These are phyloP conservation scores for Calephelis virginiensis DNA, from an alignment of 1,140 invertebrate genomes.

Conservation along the genomic window DNA sequence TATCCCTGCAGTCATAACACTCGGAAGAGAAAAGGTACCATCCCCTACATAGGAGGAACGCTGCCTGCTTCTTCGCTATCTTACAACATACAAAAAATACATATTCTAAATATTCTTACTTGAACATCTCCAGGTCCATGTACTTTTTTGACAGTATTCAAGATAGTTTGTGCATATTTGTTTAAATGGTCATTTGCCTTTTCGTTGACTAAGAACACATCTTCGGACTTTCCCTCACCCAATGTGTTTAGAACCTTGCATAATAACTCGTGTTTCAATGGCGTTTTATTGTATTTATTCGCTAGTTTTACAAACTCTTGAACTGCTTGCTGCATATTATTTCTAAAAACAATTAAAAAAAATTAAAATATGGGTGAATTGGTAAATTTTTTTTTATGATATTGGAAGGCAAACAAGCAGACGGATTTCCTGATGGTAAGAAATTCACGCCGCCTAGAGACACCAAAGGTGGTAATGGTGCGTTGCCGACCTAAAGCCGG, in stretches of 20 bases:
- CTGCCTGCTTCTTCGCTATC: too few species aligned
- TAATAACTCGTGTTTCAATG: slow-evolving; percentile 79
- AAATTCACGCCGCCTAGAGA: too few species aligned
- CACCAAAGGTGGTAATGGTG: too few species aligned
- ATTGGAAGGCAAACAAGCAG: too few species aligned
- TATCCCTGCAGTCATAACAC: too few species aligned
- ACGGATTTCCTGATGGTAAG: too few species aligned
- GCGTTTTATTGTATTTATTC: slow-evolving; percentile 72
- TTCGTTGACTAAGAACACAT: slow-evolving; percentile 47
- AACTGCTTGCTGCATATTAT: slow-evolving; percentile 71
- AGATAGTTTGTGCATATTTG: slow-evolving; percentile 62
- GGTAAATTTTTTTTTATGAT: too few species aligned
- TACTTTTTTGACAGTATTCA: slow-evolving; percentile 55
- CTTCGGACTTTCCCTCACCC: slow-evolving; percentile 49
- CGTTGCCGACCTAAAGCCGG: too few species aligned
- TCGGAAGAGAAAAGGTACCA: too few species aligned
- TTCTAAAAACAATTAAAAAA: slow-evolving; percentile 39
- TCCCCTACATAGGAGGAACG: too few species aligned
- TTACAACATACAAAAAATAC: too few species aligned
- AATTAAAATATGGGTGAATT: too few species aligned
- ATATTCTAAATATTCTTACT: slow-evolving; percentile 32
- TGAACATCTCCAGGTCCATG: slow-evolving; percentile 67
- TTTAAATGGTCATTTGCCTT: slow-evolving; percentile 41
- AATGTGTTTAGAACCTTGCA: slow-evolving; percentile 55
- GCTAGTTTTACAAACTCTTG: slow-evolving; percentile 61